Evolutionary conservation across 2,797 vertebrate genomes (phyloP).

Genomic region (Anolis apletophallus): DNA sequence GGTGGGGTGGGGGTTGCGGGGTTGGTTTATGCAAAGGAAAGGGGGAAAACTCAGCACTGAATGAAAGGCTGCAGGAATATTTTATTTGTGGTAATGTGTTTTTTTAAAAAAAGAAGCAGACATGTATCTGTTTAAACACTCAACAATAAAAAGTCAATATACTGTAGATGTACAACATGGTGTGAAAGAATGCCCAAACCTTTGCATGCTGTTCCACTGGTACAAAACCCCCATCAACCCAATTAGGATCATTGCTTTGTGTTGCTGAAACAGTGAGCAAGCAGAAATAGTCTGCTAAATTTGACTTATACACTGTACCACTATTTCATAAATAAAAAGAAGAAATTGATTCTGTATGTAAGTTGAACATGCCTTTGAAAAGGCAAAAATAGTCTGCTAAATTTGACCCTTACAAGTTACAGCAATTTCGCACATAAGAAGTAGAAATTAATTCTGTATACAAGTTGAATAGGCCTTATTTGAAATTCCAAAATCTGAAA

Average conservation of each 20-base stretch:
- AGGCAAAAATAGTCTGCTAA: conserved; percentile 35
- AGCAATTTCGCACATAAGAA: conserved; percentile 46
- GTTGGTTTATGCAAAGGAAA: conserved; percentile 38
- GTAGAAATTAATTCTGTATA: conserved; percentile 30
- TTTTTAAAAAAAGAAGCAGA: not conserved
- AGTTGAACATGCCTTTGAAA: no score
- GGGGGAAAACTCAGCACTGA: conserved; percentile 4
- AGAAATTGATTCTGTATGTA: no score
- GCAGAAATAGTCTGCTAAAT: no score
- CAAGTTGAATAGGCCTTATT: no score
- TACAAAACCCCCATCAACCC: conserved; percentile 39
- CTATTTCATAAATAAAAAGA: no score
- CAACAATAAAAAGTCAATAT: conserved; percentile 28
- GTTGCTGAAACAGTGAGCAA: conserved; percentile 41
- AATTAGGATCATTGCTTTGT: conserved; percentile 42
- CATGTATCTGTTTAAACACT: conserved; percentile 51
- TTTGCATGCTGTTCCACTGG: conserved; percentile 26
- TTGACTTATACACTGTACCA: no score
- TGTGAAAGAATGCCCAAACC: conserved; percentile 2
- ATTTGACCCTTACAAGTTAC: conserved; percentile 41
- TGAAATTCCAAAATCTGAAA: no score
- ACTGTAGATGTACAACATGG: conserved; percentile 33
- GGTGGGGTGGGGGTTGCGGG: not conserved
- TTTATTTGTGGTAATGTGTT: conserved; percentile 15
- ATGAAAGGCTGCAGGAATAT: conserved; percentile 37